These are phyloP conservation scores for Dryomyza anilis DNA, from an alignment of 2,888 invertebrate genomes.

Conservation along the genomic window DNA sequence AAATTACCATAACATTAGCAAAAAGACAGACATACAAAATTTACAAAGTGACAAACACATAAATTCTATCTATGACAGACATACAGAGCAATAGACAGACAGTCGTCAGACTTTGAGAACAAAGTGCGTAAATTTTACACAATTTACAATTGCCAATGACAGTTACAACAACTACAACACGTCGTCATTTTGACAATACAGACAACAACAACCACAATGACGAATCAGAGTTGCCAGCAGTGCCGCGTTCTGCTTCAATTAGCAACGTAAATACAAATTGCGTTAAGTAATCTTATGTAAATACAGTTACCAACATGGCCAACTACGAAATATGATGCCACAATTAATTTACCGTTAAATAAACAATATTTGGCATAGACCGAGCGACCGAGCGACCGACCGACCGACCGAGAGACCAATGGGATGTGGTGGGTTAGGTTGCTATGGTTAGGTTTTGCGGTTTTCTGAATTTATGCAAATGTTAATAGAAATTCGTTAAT, in stretches of 20 bases:
- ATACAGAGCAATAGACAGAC: neutral
- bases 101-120: too few species aligned
- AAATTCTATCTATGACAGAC: neutral
- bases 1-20: conserved; percentile 23
- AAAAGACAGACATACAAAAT: conserved; percentile 1
- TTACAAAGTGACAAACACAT: neutral
- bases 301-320: conserved; percentile 34
- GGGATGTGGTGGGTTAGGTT: too few species aligned
- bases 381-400: too few species aligned
- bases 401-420: too few species aligned
- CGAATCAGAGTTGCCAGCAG: conserved; percentile 27
- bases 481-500: neutral
- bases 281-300: conserved; percentile 43
- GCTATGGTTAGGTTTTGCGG: too few species aligned
- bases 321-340: conserved; percentile 44
- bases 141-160: conserved; percentile 26
- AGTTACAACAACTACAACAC: conserved; percentile 18
- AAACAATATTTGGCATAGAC: conserved; percentile 37
- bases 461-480: too few species aligned
- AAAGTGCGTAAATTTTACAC: conserved; percentile 1
- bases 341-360: conserved; percentile 48
- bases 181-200: conserved; percentile 14
- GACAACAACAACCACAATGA: conserved; percentile 25
- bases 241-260: conserved; percentile 41
- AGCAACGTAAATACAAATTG: conserved; percentile 45